phyloP scores from a whole-genome alignment of 2,888 invertebrate species.

The Gymnoscelis rufifasciata region DNA sequence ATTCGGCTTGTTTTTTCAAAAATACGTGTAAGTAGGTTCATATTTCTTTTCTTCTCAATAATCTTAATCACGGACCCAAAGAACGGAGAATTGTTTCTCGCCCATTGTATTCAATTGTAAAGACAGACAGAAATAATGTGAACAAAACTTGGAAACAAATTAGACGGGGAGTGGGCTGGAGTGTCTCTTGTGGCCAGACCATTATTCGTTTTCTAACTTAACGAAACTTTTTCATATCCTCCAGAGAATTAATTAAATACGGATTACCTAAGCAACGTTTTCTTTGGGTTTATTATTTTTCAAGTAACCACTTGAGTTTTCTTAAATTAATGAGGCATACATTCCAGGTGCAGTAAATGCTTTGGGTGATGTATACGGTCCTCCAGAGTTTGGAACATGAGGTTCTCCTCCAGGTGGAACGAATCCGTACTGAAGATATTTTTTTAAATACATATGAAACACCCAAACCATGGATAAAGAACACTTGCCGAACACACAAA shows the following conservation, averaged over 20 bases:
- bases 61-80: slow-evolving; percentile 26
- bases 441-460: too few species aligned
- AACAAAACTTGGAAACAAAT: slow-evolving; percentile 57
- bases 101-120: slow-evolving; percentile 51
- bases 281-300: slow-evolving; percentile 45
- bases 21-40: too few species aligned
- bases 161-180: slow-evolving; percentile 45
- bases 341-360: slow-evolving; percentile 64
- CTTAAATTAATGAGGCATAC: slow-evolving; percentile 27
- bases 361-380: slow-evolving; percentile 49
- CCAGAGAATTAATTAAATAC: slow-evolving; percentile 57
- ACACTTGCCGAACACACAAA: too few species aligned
- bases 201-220: slow-evolving; percentile 51
- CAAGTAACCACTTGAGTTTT: slow-evolving; percentile 1
- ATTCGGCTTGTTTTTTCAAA: too few species aligned
- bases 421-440: slow-evolving; percentile 66
- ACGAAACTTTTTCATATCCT: slow-evolving; percentile 51
- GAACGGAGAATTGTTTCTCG: slow-evolving; percentile 34
- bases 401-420: slow-evolving; percentile 35
- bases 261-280: slow-evolving; percentile 49
- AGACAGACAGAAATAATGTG: slow-evolving; percentile 52
- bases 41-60: too few species aligned
- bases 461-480: too few species aligned
- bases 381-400: slow-evolving; percentile 23
- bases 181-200: slow-evolving; percentile 39